Percentiles rank a stretch among this genome's conserved stretches.
phyloP scores from a whole-genome alignment of 1,140 invertebrate genomes.

The Potamilus streckersoni region DNA sequence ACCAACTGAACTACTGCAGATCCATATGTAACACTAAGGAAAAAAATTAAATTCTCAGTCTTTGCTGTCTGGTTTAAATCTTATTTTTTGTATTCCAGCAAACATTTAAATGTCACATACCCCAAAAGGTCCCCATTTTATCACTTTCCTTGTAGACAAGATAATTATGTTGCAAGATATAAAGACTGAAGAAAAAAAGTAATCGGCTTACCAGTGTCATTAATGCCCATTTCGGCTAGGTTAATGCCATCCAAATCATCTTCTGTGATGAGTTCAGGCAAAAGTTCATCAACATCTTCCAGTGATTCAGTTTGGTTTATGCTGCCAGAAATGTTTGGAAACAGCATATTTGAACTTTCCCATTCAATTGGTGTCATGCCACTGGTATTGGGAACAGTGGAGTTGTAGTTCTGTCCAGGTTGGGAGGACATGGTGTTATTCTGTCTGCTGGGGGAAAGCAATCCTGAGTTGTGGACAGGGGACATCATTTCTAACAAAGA shows the following conservation, averaged over 20 bases:
- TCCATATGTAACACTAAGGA: no score
- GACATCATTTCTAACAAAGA: constrained; percentile 19
- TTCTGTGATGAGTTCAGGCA: constrained; percentile 46
- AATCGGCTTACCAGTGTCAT: constrained; percentile 31
- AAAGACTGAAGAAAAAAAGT: neutral
- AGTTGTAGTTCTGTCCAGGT: constrained; percentile 32
- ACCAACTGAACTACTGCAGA: no score
- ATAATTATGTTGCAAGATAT: neutral
- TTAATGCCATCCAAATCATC: constrained; percentile 43
- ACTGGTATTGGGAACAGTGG: constrained; percentile 24
- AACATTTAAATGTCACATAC: no score
- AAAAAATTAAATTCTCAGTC: no score
- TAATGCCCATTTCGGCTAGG: constrained; percentile 42
- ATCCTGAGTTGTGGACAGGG: constrained; percentile 16
- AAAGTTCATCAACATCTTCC: constrained; percentile 40
- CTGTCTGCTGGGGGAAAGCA: constrained; percentile 23
- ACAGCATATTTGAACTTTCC: constrained; percentile 43
- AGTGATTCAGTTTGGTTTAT: constrained; percentile 31
- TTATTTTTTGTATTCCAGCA: no score
- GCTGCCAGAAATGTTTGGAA: constrained; percentile 40
- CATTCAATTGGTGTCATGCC: constrained; percentile 30
- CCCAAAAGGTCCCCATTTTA: no score
- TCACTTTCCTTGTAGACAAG: no score
- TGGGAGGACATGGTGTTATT: constrained; percentile 26
- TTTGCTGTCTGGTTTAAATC: no score